phyloP scores from a whole-genome alignment of 2,797 vertebrate genomes.

The Acestrorhynchus altus region DNA sequence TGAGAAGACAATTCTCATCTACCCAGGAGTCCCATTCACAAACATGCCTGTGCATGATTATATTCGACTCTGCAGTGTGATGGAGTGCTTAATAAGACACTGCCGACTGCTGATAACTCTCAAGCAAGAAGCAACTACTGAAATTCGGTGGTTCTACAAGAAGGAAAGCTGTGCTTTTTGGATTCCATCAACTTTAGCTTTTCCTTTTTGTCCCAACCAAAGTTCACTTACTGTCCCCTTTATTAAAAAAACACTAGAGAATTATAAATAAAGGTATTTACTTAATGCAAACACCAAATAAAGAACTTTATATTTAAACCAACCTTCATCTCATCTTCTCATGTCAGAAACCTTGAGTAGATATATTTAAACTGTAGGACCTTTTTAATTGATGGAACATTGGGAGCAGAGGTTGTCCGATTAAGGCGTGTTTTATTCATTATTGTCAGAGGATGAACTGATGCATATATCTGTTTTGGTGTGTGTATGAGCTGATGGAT shows the following conservation, averaged over 20 bases:
- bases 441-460: no score
- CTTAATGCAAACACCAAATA: no score
- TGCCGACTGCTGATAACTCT: conserved; percentile 6
- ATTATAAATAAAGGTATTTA: neutral
- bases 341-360: no score
- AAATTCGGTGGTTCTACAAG: neutral
- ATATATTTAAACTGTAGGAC: no score
- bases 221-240: neutral
- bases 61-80: neutral
- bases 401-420: no score
- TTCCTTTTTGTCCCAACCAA: neutral
- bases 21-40: conserved; percentile 30
- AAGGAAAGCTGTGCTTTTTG: neutral
- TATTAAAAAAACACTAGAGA: neutral
- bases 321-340: no score
- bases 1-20: conserved; percentile 21
- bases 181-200: neutral
- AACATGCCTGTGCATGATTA: conserved; percentile 29
- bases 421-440: no score
- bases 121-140: neutral
- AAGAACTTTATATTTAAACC: no score
- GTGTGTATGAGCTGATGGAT: no score
- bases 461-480: no score
- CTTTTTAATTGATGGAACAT: no score
- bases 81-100: conserved; percentile 21